Conservation (phyloP, 92 coral and sea anemone genomes). For the Actinostola sp. region DNA sequence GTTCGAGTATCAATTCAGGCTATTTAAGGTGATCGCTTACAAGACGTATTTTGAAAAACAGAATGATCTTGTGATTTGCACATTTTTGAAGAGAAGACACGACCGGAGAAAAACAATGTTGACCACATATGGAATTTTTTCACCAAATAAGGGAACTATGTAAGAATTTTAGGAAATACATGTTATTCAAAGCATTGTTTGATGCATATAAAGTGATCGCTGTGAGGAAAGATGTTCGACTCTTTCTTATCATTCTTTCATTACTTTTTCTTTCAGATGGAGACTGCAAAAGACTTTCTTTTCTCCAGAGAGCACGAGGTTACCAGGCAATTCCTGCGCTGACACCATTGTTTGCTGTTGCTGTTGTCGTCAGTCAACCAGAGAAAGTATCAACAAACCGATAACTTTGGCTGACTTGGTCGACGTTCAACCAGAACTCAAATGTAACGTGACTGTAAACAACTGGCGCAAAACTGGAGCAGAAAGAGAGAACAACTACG, state of each 20-base stretch:
- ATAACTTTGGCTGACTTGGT: conserved; percentile 63
- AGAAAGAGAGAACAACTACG: conserved; percentile 18
- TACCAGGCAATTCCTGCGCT: conserved; percentile 47
- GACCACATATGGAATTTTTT: too few species aligned
- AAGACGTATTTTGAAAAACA: too few species aligned
- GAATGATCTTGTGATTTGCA: too few species aligned
- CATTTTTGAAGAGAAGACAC: too few species aligned
- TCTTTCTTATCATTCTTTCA: background rate
- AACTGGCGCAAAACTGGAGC: conserved; percentile 52
- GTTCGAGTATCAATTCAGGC: too few species aligned
- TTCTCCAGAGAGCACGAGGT: conserved; percentile 64
- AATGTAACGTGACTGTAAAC: conserved; percentile 75
- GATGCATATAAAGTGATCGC: too few species aligned
- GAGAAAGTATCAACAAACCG: conserved; percentile 50
- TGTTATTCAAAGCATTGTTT: too few species aligned
- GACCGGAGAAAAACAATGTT: too few species aligned
- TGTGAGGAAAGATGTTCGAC: too few species aligned
- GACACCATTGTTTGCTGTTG: conserved; percentile 60
- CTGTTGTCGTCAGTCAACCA: conserved; percentile 7
- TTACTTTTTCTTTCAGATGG: conserved; percentile 49
- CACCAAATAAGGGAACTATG: too few species aligned
- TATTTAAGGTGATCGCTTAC: too few species aligned
- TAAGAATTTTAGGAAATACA: too few species aligned
- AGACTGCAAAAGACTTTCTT: conserved; percentile 76
- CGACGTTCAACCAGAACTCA: conserved; percentile 77